Evolutionary conservation across 2,888 invertebrate species (phyloP).

Genomic region (Andrena bicolor): DNA sequence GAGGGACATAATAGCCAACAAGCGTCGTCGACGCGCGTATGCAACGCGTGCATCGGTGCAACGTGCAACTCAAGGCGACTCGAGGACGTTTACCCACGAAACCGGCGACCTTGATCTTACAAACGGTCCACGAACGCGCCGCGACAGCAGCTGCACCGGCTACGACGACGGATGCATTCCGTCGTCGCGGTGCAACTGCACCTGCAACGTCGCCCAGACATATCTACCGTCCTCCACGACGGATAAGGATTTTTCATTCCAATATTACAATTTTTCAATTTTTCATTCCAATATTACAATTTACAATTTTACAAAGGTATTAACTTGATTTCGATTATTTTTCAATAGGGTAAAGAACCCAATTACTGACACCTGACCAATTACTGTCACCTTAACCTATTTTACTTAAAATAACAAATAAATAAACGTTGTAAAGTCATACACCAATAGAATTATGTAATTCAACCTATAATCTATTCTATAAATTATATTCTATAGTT

Average conservation of each 20-base stretch:
- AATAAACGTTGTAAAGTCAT: too few species aligned
- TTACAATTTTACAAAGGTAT: too few species aligned
- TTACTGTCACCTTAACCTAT: too few species aligned
- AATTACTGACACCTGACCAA: too few species aligned
- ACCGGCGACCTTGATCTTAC: slow-evolving; percentile 78
- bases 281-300: too few species aligned
- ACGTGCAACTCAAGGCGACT: slow-evolving; percentile 71
- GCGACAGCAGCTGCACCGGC: slow-evolving; percentile 62
- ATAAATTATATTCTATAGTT: too few species aligned
- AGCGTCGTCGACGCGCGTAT: slow-evolving; percentile 50
- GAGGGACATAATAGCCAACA: slow-evolving; percentile 66
- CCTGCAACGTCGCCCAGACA: slow-evolving; percentile 40
- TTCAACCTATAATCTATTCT: too few species aligned
- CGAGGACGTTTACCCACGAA: slow-evolving; percentile 80
- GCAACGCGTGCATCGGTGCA: slow-evolving; percentile 48
- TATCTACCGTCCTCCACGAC: neutral
- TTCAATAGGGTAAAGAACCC: too few species aligned
- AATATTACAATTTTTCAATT: too few species aligned
- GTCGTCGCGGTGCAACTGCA: slow-evolving; percentile 37
- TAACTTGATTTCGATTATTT: too few species aligned
- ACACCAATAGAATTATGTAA: too few species aligned
- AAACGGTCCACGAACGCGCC: slow-evolving; percentile 73
- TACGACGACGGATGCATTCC: slow-evolving; percentile 51
- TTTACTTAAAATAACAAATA: too few species aligned
- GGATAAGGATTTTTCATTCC: neutral